Conservation (phyloP, 2,113 vertebrate genomes). For the Paralichthys olivaceus region DNA sequence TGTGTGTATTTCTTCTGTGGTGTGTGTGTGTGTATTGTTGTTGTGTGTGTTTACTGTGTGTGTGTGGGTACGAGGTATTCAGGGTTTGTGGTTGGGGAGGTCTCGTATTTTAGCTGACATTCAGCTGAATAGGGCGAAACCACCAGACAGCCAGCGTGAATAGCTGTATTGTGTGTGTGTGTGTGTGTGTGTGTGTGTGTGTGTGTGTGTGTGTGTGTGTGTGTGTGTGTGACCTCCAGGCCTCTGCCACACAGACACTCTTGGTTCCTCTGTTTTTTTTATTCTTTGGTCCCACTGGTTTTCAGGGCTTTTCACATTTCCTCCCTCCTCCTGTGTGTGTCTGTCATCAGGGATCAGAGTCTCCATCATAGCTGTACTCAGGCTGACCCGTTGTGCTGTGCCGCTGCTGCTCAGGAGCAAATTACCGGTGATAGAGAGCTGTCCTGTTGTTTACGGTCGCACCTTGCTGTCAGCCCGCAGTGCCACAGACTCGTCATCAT, state of each 20-base stretch:
- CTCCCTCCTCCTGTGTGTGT: background rate
- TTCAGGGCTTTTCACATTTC: background rate
- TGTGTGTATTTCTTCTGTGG: no score
- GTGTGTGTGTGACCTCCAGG: slow-evolving; percentile 26
- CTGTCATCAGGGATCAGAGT: slow-evolving; percentile 10
- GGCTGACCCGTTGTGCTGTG: slow-evolving; percentile 61
- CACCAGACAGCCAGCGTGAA: slow-evolving; percentile 70
- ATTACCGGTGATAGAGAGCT: slow-evolving; percentile 45
- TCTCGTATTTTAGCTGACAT: slow-evolving; percentile 69
- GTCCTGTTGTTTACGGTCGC: slow-evolving; percentile 53
- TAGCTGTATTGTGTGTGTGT: slow-evolving; percentile 64
- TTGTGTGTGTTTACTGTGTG: background rate
- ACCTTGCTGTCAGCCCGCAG: slow-evolving; percentile 61
- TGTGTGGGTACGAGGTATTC: background rate
- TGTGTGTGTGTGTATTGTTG: background rate
- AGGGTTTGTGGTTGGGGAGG: slow-evolving; percentile 5
- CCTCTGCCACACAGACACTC: slow-evolving; percentile 10
- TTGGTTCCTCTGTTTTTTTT: slow-evolving; percentile 19
- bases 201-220: no score
- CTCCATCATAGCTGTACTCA: slow-evolving; percentile 67
- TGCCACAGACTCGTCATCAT: slow-evolving; percentile 46
- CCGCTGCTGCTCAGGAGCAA: slow-evolving; percentile 50
- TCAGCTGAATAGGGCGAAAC: slow-evolving; percentile 68
- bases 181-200: background rate
- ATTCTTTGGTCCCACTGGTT: background rate